Evolutionary conservation across 2,888 invertebrate species (phyloP), one percentile per base, ranked within the genome.

Genomic region (Scrobipalpa atriplicella): DNA sequence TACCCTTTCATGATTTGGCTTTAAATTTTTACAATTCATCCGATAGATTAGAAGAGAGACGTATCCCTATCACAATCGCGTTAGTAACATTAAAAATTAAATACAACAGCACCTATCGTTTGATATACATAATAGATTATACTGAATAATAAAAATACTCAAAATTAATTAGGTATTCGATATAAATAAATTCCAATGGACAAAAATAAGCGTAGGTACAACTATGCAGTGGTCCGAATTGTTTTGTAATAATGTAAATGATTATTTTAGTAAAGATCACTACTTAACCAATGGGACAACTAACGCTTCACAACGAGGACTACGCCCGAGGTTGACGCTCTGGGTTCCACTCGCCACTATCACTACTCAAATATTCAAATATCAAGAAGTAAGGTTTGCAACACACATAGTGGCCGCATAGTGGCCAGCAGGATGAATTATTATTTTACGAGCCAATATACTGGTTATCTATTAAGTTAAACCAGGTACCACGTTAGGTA

Each of bases 1-100:
- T 90, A 90, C 89, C 90, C 89, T 87, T 84, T 83, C 89, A 89
- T 90, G 91, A 90, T 92, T 92, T 90, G 90, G 90, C 91, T 86
- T 86, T 86, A 78, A 81, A 78, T 78, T 76, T 83, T 82, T 78
- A 85, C 80, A 84, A 80, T 85, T 85, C 83, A 84, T 84, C 82
- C 79, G 80, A 85, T 81, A 84, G 84, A 83, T 84, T 83, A 87
- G 79, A 85, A 87, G 87, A 90, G 88, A 89, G 88, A 84, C 85
- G 80, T 76, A 83, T 81, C 80, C 78, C 81, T 89, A 89, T 90
- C 88, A 90, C 88, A 88, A 85, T 85, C 77, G 84, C 81, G 80
- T 85, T 81, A 84, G 83, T 86, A 84, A 85, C 78, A 85, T 87
- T 87, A 87, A 84, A 86, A 88, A 90, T 85, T 85, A 90, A 87